Evolutionary conservation across 2,113 vertebrate species (phyloP), one percentile per base, ranked within the genome.

Genomic region (Tursiops truncatus): DNA sequence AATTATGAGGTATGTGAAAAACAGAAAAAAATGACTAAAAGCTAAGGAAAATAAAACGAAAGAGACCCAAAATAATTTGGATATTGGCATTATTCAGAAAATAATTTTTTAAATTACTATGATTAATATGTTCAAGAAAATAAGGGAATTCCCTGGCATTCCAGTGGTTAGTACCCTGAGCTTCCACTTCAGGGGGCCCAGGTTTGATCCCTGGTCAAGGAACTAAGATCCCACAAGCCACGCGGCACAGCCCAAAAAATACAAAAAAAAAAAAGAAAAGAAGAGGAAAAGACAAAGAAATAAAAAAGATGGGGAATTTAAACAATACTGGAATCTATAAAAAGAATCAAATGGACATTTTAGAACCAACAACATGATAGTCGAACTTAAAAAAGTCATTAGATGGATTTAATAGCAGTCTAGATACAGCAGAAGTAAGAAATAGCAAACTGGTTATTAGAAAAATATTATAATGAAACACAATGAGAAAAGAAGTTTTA

Each of bases 291-390:
- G 53, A 68, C 47, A 92, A 80, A 77, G 50, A 95, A 20, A 89
- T 67, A 6, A 63, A 89, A 94, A 89, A 92, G 33, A 81, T 28
- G 14, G 58, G 76, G 28, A 92, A 65, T 58, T 82, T 93, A 18
- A 90, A 74, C 47, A 73, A 82, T 76, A 95, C 17, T 80, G 1
- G 3, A 89, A 92, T 81, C 58, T 83, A 89, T 31, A 92, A 73
- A 94, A 91, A 87, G 18, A 95, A 84, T 74, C 31, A 82, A 86
- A 58, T 62, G 47, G 33, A 65, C 9, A 88, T 88, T 88, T 96
- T 41, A 81, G 41, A 91, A 87, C 8, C 62, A 26, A 71, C 68
- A 87, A 82, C 86, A 65, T 20, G 65, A 44, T 53, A 88, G 56
- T 38, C 77, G 53, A 77, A 84, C 83, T 67, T 92, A 65, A 94